Base-by-base conservation (phyloP, 2,113 vertebrate genomes). In the Felis chaus region DNA sequence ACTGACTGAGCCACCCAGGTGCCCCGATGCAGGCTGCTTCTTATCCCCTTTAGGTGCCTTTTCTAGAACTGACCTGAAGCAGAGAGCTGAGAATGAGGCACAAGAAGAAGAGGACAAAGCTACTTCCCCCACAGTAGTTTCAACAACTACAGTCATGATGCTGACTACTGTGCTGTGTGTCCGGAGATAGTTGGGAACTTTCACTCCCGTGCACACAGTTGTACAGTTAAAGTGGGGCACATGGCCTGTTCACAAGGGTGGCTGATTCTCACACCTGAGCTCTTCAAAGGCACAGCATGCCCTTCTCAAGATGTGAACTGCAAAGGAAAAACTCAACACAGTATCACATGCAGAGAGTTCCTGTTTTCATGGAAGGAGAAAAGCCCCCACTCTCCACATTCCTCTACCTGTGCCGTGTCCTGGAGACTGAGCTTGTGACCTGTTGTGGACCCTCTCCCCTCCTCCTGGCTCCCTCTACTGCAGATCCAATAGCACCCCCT, bases 381-480 rank as follows among this genome's bases (percentile, higher is more conserved):
- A 80, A 2, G 55, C 19, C 0, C 19, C 0, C 1, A 19, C 14
- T 45, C 10, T 82, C n/a, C 14, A 31, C 0, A 8, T 5, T 18
- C 41, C 33, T 76, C 57, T 12, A 4, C 15, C 11, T 7, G 7
- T 19, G 16, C 53, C 0, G 0, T 45, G 73, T 9, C 23, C 41
- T 41, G 15, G 65, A 81, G 6, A 19, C 25, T 6, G 48, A 27
- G 16, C 53, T 45, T 8, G 0, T 50, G 33, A 25, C 39, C 63
- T 39, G 21, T 9, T 18, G 11, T 15, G 55, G 55, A 19, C 15
- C 11, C 1, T 11, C 33, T n/a, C 21, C 15, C 27, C 57, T 78
- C 29, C 53, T 19, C 10, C 15, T 19, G 45, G 4, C 45, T 19
- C 5, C 12, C 57, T 63, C 18, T 61, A 68, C 3, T 7, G 10